These are phyloP conservation scores for Tridacna crocea DNA, from an alignment of 2,888 invertebrate genomes.

Conservation along the genomic window DNA sequence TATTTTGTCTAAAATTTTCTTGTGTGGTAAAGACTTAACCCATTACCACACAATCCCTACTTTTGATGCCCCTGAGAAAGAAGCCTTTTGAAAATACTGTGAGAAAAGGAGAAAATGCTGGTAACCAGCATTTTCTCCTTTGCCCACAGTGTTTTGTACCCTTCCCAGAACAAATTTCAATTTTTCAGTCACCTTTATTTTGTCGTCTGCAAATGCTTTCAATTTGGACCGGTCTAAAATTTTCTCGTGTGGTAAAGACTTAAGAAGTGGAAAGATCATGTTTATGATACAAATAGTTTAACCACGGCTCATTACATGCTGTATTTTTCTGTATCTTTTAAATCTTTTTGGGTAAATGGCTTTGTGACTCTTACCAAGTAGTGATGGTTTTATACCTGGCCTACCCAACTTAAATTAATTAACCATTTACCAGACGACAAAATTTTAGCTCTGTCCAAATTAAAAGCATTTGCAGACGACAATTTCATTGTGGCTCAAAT, in stretches of 20 bases:
- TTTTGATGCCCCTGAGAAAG: neutral
- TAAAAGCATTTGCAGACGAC: too few relatives aligned
- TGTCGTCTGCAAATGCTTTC: too few relatives aligned
- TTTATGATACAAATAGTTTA: constrained; percentile 5
- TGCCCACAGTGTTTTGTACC: neutral
- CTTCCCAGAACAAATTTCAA: too few relatives aligned
- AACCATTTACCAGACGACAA: too few relatives aligned
- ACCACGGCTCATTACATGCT: neutral
- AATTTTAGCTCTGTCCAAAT: too few relatives aligned
- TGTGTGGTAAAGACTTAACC: neutral
- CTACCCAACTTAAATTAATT: too few relatives aligned
- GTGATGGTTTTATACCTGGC: neutral
- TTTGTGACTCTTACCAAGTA: neutral
- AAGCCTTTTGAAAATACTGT: neutral
- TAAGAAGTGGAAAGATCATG: too few relatives aligned
- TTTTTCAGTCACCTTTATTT: too few relatives aligned
- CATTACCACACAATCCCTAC: neutral
- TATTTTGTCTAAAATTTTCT: too few relatives aligned
- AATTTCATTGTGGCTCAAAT: too few relatives aligned
- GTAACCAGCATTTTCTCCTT: neutral
- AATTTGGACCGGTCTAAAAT: too few relatives aligned
- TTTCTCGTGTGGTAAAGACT: too few relatives aligned
- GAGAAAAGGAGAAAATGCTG: constrained; percentile 4
- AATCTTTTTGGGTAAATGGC: neutral
- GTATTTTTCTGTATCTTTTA: neutral